Conservation (phyloP, 2,888 invertebrate species). For the Hyppa rectilinea region DNA sequence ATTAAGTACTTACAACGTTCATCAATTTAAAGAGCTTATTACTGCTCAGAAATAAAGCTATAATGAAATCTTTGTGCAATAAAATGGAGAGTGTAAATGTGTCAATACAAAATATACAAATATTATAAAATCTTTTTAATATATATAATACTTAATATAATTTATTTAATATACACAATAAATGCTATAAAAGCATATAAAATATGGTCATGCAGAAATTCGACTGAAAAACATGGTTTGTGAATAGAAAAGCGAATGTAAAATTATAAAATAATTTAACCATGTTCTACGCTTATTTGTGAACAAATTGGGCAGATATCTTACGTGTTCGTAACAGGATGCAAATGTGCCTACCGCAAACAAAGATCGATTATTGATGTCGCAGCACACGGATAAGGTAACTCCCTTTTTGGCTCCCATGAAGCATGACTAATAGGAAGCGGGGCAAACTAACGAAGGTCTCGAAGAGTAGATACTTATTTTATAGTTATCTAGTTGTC, state of each 20-base stretch:
- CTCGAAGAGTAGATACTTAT: no score
- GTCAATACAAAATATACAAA: constrained; percentile 47
- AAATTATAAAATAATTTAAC: constrained; percentile 32
- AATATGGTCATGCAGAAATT: constrained; percentile 23
- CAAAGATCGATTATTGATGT: constrained; percentile 30
- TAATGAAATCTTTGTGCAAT: constrained; percentile 40
- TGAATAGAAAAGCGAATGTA: constrained; percentile 25
- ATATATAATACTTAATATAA: constrained; percentile 9
- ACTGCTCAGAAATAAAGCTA: constrained; percentile 33
- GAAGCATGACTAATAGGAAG: constrained; percentile 40
- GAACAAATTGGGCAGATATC: constrained; percentile 30
- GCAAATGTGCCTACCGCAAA: constrained; percentile 28
- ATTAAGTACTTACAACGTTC: constrained; percentile 33
- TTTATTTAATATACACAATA: constrained; percentile 35
- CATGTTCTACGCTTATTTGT: neutral
- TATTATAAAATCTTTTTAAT: constrained; percentile 44
- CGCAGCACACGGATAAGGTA: constrained; percentile 30
- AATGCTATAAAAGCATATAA: constrained; percentile 36
- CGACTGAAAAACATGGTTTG: constrained; percentile 7
- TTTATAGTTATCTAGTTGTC: no score
- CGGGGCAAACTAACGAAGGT: constrained; percentile 20
- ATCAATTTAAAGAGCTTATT: constrained; percentile 14
- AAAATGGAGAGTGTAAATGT: constrained; percentile 43
- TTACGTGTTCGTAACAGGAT: constrained; percentile 23
- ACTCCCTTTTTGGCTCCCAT: constrained; percentile 27